A percentile compares a stretch with the other conserved stretches of the same genome.
Evolutionary conservation across 2,797 vertebrate species (phyloP).

Genomic region (Chelon auratus): DNA sequence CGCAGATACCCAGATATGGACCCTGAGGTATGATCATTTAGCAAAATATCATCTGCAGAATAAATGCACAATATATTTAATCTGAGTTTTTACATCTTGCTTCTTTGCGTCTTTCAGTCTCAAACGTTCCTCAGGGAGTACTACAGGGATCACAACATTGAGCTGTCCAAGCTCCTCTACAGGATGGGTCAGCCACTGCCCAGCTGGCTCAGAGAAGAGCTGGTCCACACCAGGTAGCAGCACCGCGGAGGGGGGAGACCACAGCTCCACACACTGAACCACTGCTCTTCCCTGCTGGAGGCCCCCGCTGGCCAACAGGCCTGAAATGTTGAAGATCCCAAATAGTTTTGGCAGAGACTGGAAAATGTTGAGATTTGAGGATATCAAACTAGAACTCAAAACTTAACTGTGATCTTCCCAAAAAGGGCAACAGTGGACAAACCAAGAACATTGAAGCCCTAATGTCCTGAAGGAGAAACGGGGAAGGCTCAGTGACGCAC

Average conservation of each 20-base stretch:
- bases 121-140: slow-evolving; percentile 94
- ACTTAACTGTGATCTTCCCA: slow-evolving; percentile 57
- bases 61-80: neutral
- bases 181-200: slow-evolving; percentile 97
- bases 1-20: slow-evolving; percentile 98
- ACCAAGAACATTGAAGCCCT: slow-evolving; percentile 20
- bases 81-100: neutral
- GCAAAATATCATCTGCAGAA: neutral
- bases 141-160: slow-evolving; percentile 97
- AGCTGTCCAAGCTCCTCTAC: slow-evolving; percentile 98
- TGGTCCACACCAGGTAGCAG: slow-evolving; percentile 98
- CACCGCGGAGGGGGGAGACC: slow-evolving; percentile 51
- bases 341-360: slow-evolving; percentile 35
- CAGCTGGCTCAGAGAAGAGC: slow-evolving; percentile 96
- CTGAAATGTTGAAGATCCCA: slow-evolving; percentile 43
- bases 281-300: slow-evolving; percentile 43
- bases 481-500: slow-evolving; percentile 40
- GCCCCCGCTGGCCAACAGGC: slow-evolving; percentile 24
- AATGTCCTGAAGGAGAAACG: slow-evolving; percentile 26
- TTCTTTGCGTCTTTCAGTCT: slow-evolving; percentile 82
- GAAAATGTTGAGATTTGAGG: slow-evolving; percentile 29
- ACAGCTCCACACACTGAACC: slow-evolving; percentile 58
- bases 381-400: slow-evolving; percentile 34
- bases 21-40: slow-evolving; percentile 88
- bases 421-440: slow-evolving; percentile 30